Conservation (phyloP, 2,888 invertebrate genomes). For the Pristionchus mayeri region DNA sequence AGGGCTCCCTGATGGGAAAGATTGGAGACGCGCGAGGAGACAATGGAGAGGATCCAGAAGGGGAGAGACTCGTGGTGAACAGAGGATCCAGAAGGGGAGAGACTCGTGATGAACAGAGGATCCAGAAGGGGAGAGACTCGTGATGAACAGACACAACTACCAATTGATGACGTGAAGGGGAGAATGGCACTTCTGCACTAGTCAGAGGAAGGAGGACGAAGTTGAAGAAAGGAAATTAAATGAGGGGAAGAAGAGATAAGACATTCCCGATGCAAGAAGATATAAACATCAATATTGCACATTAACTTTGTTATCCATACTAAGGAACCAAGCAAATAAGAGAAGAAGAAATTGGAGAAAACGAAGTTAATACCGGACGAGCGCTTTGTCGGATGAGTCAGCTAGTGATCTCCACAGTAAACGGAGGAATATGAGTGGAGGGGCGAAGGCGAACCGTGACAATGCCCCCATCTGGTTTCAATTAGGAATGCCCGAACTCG, state of each 20-base stretch:
- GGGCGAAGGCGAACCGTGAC: neutral
- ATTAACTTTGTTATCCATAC: too few species aligned
- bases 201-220: too few species aligned
- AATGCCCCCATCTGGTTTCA: constrained; percentile 25
- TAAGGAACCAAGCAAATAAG: neutral
- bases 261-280: too few species aligned
- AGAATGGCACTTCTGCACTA: too few species aligned
- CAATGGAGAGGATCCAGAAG: neutral
- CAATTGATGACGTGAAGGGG: too few species aligned
- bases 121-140: too few species aligned
- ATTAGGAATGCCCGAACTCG: constrained; percentile 10
- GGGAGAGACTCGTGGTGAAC: too few species aligned
- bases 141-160: too few species aligned
- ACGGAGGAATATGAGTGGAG: neutral
- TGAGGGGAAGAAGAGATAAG: neutral
- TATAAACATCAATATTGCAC: too few species aligned
- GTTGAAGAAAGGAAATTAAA: neutral
- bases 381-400: neutral
- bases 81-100: too few species aligned
- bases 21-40: neutral
- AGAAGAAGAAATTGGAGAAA: neutral
- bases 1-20: constrained; percentile 1
- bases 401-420: neutral
- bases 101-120: too few species aligned
- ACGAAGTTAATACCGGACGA: neutral